Evolutionary conservation across 2,797 vertebrate genomes (phyloP).

Genomic region (Bovichtus variegatus): DNA sequence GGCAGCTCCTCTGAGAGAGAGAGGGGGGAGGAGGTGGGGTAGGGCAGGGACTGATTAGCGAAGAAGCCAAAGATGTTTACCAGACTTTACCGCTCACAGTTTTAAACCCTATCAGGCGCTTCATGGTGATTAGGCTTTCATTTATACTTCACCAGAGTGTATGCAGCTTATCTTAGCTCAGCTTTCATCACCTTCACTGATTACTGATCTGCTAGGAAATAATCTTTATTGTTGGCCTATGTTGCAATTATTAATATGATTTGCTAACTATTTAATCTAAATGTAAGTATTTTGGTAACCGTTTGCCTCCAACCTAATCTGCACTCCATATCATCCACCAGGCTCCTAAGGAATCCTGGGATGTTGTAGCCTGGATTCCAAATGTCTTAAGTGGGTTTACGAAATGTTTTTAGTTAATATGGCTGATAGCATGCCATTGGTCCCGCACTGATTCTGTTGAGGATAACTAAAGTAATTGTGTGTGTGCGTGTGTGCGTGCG

Average conservation of each 20-base stretch:
- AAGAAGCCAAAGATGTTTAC: conserved; percentile 79
- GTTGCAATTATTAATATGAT: conserved; percentile 9
- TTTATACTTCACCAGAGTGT: conserved; percentile 47
- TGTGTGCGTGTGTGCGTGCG: neutral
- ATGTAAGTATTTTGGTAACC: neutral
- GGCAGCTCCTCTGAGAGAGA: conserved; percentile 68
- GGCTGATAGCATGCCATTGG: conserved; percentile 51
- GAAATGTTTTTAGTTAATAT: conserved; percentile 59
- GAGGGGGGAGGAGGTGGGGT: conserved; percentile 25
- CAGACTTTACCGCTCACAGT: conserved; percentile 66
- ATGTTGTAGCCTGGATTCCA: conserved; percentile 46
- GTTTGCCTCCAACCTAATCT: neutral
- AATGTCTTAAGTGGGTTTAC: conserved; percentile 56
- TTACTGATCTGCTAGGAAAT: conserved; percentile 31
- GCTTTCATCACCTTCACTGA: conserved; percentile 50
- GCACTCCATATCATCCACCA: conserved; percentile 11
- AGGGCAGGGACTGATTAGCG: conserved; percentile 70
- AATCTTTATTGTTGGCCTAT: neutral
- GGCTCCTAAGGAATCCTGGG: conserved; percentile 56
- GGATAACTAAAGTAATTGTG: conserved; percentile 65
- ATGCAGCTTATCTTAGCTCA: conserved; percentile 45
- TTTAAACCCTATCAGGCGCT: conserved; percentile 65
- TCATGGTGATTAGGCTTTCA: conserved; percentile 67
- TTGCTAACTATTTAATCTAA: neutral
- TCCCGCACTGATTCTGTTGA: conserved; percentile 48